A percentile compares a stretch with the other conserved stretches of the same genome.
phyloP scores from a whole-genome alignment of 2,113 vertebrate genomes.

The Pipra filicauda region DNA sequence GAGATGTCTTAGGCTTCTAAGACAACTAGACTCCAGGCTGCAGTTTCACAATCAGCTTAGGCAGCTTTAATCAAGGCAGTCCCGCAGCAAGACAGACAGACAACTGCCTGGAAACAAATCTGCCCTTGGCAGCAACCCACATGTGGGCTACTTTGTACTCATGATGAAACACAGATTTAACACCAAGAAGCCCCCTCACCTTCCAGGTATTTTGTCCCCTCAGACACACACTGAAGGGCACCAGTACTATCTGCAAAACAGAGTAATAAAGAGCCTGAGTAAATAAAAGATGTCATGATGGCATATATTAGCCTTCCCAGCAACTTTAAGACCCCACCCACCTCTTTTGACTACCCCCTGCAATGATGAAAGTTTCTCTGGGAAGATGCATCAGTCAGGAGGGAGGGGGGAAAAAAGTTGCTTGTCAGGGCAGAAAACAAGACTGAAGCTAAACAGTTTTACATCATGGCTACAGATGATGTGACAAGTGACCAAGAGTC shows the following conservation, averaged over 20 bases:
- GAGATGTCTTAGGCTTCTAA: background rate
- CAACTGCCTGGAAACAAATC: constrained; percentile 6
- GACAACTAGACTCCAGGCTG: background rate
- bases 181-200: background rate
- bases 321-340: background rate
- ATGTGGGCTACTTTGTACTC: background rate
- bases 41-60: constrained; percentile 36
- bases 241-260: background rate
- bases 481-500: background rate
- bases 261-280: background rate
- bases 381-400: background rate
- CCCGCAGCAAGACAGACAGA: constrained; percentile 25
- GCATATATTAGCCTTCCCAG: background rate
- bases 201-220: background rate
- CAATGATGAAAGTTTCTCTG: background rate
- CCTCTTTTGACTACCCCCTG: background rate
- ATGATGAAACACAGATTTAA: background rate
- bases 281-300: background rate
- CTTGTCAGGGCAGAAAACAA: background rate
- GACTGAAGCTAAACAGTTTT: background rate
- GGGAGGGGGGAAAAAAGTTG: fast-evolving
- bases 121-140: constrained; percentile 6
- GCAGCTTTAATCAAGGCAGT: constrained; percentile 35
- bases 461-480: background rate
- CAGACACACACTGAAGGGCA: background rate